Evolutionary conservation across 2,888 invertebrate species (phyloP).

Genomic region (Chymomyza procnemis): DNA sequence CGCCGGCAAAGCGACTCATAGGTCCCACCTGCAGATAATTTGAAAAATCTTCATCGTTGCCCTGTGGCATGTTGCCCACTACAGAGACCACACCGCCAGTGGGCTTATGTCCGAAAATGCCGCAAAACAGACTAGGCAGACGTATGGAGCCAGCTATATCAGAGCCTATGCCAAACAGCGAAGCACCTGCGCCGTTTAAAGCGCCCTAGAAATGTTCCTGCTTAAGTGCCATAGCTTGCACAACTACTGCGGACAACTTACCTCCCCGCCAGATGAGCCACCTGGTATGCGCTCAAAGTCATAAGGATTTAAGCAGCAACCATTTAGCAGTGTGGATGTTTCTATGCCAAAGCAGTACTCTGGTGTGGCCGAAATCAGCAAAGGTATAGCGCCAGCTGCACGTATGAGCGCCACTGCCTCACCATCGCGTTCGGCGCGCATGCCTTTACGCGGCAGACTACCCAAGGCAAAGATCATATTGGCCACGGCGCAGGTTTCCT

Average conservation of each 20-base stretch:
- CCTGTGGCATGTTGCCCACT: slow-evolving; percentile 82
- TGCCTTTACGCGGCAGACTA: slow-evolving; percentile 79
- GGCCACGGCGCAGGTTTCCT: slow-evolving; percentile 85
- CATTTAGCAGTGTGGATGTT: slow-evolving; percentile 87
- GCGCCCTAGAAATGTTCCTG: slow-evolving; percentile 80
- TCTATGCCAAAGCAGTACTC: slow-evolving; percentile 94
- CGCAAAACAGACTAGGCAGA: slow-evolving; percentile 90
- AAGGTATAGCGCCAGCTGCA: slow-evolving; percentile 87
- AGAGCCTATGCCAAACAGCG: slow-evolving; percentile 88
- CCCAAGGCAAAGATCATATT: slow-evolving; percentile 87
- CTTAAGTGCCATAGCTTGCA: background rate
- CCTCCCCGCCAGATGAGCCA: slow-evolving; percentile 94
- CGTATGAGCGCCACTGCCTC: slow-evolving; percentile 82
- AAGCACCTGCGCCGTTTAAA: slow-evolving; percentile 86
- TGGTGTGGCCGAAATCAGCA: slow-evolving; percentile 91
- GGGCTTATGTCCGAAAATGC: slow-evolving; percentile 93
- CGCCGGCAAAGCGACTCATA: slow-evolving; percentile 87
- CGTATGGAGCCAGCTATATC: slow-evolving; percentile 94
- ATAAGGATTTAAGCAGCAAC: slow-evolving; percentile 91
- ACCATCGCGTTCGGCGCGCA: slow-evolving; percentile 84
- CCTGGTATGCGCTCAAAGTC: slow-evolving; percentile 86
- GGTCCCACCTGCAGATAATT: slow-evolving; percentile 84
- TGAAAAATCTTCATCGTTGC: slow-evolving; percentile 79
- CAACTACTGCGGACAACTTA: slow-evolving; percentile 60
- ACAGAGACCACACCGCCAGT: slow-evolving; percentile 83